Evolutionary conservation across 2,888 invertebrate species (phyloP).

Genomic region (Amblyjoppa fuscipennis): DNA sequence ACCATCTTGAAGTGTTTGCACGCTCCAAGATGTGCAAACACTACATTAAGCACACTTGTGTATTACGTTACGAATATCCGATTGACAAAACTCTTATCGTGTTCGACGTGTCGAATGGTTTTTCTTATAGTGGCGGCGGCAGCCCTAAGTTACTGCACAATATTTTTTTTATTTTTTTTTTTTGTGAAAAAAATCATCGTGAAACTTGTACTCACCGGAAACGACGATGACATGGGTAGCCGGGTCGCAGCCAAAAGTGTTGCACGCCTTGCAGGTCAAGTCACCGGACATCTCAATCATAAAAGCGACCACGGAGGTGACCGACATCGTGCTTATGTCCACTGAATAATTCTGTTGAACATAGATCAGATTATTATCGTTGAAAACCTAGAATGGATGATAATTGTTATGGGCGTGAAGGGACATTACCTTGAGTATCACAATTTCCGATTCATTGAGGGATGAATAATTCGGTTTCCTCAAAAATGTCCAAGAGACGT

Average conservation of each 20-base stretch:
- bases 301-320: constrained; percentile 68
- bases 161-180: too few species aligned
- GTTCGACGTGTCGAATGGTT: too few species aligned
- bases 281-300: constrained; percentile 77
- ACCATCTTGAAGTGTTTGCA: too few species aligned
- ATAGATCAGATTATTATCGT: constrained; percentile 47
- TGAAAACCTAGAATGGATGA: neutral
- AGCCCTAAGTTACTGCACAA: too few species aligned
- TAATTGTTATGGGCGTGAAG: neutral
- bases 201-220: constrained; percentile 78
- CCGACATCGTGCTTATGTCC: constrained; percentile 3
- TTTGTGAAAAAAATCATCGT: neutral
- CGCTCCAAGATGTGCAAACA: too few species aligned
- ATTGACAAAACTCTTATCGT: too few species aligned
- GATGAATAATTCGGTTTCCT: constrained; percentile 84
- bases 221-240: constrained; percentile 78
- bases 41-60: too few species aligned
- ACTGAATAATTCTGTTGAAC: constrained; percentile 35
- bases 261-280: constrained; percentile 82
- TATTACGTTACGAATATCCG: too few species aligned
- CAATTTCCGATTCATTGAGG: constrained; percentile 47
- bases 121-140: too few species aligned
- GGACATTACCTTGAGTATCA: constrained; percentile 33
- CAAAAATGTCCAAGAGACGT: constrained; percentile 87
- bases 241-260: constrained; percentile 78